Conservation (phyloP, 2,113 vertebrate genomes). For the Apodemus speciosus region DNA sequence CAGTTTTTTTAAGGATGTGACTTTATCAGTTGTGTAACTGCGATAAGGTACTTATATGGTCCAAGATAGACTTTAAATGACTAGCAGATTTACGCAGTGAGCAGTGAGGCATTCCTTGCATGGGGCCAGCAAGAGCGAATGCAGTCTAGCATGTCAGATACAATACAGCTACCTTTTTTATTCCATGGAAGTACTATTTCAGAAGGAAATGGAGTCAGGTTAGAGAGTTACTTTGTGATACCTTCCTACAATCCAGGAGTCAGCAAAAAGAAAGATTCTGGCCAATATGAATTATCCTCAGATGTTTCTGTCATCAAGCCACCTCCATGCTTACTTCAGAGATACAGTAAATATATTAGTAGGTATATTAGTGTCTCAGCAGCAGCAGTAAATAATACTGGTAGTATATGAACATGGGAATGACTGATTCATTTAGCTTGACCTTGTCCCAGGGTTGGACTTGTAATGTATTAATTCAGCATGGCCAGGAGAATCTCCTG, state of each 20-base stretch:
- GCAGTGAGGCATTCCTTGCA: not conserved
- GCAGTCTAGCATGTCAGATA: rapidly evolving
- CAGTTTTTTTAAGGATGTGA: not conserved
- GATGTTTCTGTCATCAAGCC: not conserved
- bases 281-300: not conserved
- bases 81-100: not conserved
- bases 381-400: not conserved
- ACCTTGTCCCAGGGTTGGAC: not conserved
- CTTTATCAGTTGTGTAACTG: not conserved
- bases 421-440: not conserved
- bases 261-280: not conserved
- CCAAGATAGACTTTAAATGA: not conserved
- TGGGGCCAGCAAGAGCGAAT: not conserved
- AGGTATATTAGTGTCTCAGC: not conserved
- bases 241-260: not conserved
- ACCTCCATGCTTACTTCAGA: not conserved
- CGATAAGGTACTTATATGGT: not conserved
- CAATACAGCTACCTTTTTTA: not conserved
- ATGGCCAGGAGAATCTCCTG: not conserved
- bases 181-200: not conserved
- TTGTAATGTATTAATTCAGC: not conserved
- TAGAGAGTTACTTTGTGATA: not conserved
- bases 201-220: not conserved
- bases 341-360: not conserved
- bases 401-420: not conserved